Base-by-base conservation (phyloP, 2,888 invertebrate genomes). In the Rotaria macrura region DNA sequence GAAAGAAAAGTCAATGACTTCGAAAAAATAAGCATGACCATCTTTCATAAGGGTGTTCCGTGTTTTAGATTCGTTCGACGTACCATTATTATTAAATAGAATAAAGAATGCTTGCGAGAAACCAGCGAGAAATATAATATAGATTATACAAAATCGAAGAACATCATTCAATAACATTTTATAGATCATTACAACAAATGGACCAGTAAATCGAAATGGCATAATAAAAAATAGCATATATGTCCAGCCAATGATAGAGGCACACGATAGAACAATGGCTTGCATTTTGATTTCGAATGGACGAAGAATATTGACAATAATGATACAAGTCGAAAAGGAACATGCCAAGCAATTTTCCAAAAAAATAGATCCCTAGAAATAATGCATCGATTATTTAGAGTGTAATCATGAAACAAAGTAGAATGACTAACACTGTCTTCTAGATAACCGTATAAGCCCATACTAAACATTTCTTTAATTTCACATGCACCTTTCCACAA, bases 141-240 rank as follows among this genome's bases (percentile, higher is more conserved):
- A 99, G 89, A 99, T 99, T 84, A 95, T 94, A 87, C 97, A 96
- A 91, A 99, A 98, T 87, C 98, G 93, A 47, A 97, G 92, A 49
- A 98, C 92, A 91, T 98, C 98, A 86, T 97, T 96, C 93, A 95
- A 94, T 84, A 98, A 95, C 96, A 98, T 98, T 88, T 97, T 93
- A 92, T 98, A 98, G 88, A 98, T 96, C 97, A 98, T 98, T 88
- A 97, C 96, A 25, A 98, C 98, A 93, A 98, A 98, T 98, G 91
- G 97, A 97, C 0, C 97, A 25, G 43, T 43, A 25, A 79, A 79
- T 79, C 79, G 79, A 79, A 79, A 79, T 79, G 79, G 43, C 79
- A 79, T 79, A 43, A 25, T 43, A 5, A 79, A 79, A 79, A 79
- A 79, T 1, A 79, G 43, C 79, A 79, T 79, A n/a, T 79, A 79